Evolutionary conservation across 2,888 invertebrate species (phyloP), one percentile per base, ranked within the genome.

Genomic region (Phaedon cochleariae): DNA sequence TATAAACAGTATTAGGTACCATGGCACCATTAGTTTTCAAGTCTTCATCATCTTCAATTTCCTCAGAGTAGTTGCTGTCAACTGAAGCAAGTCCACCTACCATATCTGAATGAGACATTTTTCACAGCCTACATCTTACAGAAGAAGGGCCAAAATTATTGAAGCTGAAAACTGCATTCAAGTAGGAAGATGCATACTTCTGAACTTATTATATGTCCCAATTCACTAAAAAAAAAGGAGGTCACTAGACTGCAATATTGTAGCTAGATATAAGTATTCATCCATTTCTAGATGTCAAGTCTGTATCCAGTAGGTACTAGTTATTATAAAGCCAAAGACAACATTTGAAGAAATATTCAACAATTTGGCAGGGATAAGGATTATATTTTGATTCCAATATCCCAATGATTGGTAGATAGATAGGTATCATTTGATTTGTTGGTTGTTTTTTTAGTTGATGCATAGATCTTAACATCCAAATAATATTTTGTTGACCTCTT

Each of bases 1-100:
- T 78, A 72, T 80, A 80, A 64, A 81, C 69, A 71, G 81, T 82
- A 71, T 82, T 83, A 69, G 82, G 82, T 61, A 80, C 73, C 57
- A 73, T 64, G 31, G 74, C 72, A 67, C 79, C 80, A 63, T 78
- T 79, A 29, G 77, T 64, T 62, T 73, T 74, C 53, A 58, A 46
- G 9, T 64, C 70, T 62, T 64, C 57, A 51, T 68, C 62, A 59
- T 52, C 64, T 48, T 62, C 54, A 57, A 62, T 49, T 17, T 63
- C 34, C 37, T 37, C 65, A 2, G 67, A 66, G 61, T 66, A 67
- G 62, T 59, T 62, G 55, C 64, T 67, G 55, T 65, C 64, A 26
- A 62, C 59, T 17, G 71, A 59, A 6, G 64, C 60, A 41, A 62
- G 64, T 57, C 70, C 65, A 51, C 65, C 63, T 34, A 67, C 62